phyloP scores from a whole-genome alignment of 92 coral and sea anemone genomes.

The Ricordea florida region DNA sequence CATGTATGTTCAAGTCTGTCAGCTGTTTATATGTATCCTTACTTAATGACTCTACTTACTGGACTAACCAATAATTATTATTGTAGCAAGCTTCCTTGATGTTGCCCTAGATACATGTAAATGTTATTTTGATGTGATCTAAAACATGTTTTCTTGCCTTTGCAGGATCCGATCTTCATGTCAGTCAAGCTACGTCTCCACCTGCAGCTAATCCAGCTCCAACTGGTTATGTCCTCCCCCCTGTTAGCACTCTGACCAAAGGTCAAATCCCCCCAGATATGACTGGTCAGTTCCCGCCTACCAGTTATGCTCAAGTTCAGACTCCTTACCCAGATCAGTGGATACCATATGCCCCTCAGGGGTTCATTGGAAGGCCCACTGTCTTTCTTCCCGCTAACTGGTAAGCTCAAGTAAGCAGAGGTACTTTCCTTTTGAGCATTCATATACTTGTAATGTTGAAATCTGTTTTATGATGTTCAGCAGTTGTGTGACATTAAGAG shows the following conservation, averaged over 20 bases:
- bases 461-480: not conserved
- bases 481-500: not conserved
- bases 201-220: slow-evolving; percentile 93
- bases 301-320: slow-evolving; percentile 85
- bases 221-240: slow-evolving; percentile 88
- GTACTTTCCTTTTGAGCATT: not conserved
- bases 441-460: not conserved
- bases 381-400: slow-evolving; percentile 90
- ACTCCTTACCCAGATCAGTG: slow-evolving; percentile 90
- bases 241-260: slow-evolving; percentile 94
- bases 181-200: slow-evolving; percentile 78
- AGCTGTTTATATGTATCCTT: too few relatives aligned
- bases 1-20: too few relatives aligned
- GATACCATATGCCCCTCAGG: slow-evolving; percentile 90
- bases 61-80: too few relatives aligned
- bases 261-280: slow-evolving; percentile 78
- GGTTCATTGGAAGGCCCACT: slow-evolving; percentile 94
- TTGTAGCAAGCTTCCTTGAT: too few relatives aligned
- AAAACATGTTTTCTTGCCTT: too few relatives aligned
- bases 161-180: slow-evolving; percentile 3
- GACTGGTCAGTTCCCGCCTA: slow-evolving; percentile 84
- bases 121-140: too few relatives aligned
- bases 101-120: not conserved
- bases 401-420: slow-evolving; percentile 17
- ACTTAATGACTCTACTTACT: too few relatives aligned